Base-by-base conservation (phyloP, 2,888 invertebrate genomes). In the Leucania comma region DNA sequence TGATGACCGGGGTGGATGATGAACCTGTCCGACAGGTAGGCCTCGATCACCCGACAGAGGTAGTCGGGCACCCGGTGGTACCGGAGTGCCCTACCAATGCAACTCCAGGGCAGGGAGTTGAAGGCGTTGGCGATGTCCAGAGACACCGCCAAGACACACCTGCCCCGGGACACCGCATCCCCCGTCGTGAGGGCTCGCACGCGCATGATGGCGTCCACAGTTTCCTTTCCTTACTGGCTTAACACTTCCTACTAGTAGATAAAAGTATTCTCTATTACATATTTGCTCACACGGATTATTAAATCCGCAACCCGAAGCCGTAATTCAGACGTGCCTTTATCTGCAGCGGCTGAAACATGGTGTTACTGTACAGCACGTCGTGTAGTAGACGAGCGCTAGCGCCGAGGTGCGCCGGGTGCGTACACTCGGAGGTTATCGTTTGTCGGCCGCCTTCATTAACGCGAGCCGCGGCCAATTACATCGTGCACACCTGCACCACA, bases 391-490 rank as follows among this genome's bases (percentile, higher is more conserved):
- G 42, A 53, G 17, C 73, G 38, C 29, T 42, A 22, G 17, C 32
- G 51, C 54, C 29, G 22, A 26, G 56, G 35, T 60, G 75, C 46
- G n/a, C 20, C 20, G 20, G 6, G 46, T n/a, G n/a, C 74, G 73
- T 46, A 22, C 32, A 24, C 46, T n/a, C 14, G 26, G 58, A 62
- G 77, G 77, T 78, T 77, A 81, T 69, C 77, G 54, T 53, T 22
- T 24, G 75, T 42, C 54, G 17, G 51, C 62, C 56, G 26, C 58
- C 72, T 72, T 82, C 72, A 82, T 66, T 78, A 82, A 57, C 59
- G 65, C 72, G 54, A 68, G 54, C 67, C 48, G 24, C 54, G 51
- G 53, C 57, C 67, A 61, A 54, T 67, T 64, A 67, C 70, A 70
- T 17, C 48, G 63, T 29, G 66, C 64, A 24, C 78, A 65, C 72